Percentiles rank a stretch among this genome's conserved stretches.
phyloP scores from a whole-genome alignment of 2,113 vertebrate genomes.

The Python bivittatus region DNA sequence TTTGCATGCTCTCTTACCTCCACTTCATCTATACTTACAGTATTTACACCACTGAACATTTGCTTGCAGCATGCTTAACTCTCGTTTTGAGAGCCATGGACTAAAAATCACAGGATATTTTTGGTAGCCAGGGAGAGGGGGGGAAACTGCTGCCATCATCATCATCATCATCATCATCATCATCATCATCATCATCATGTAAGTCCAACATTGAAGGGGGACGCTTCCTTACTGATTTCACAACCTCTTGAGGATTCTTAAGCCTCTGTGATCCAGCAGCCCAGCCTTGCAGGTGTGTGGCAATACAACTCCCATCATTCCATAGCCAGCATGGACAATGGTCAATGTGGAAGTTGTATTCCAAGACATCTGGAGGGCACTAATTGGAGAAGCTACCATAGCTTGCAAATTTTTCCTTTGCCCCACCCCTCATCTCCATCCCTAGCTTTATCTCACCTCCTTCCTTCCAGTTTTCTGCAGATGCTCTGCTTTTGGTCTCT shows the following conservation, averaged over 20 bases:
- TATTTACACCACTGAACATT: not conserved
- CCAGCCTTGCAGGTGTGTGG: not conserved
- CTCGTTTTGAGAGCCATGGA: not conserved
- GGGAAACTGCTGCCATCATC: not conserved
- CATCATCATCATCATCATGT: not conserved
- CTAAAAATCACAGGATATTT: not conserved
- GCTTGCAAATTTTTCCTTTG: not conserved
- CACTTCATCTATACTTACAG: not conserved
- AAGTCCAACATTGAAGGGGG: not conserved
- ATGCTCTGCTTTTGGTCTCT: constrained; percentile 83
- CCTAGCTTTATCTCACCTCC: constrained; percentile 33
- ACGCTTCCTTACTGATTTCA: not conserved
- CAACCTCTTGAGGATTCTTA: not conserved
- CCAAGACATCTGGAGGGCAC: not conserved
- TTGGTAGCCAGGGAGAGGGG: not conserved
- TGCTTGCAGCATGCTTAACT: not conserved
- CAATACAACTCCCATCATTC: not conserved
- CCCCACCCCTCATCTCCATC: not conserved
- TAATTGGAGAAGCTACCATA: not conserved
- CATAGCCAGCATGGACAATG: not conserved
- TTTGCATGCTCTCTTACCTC: not conserved
- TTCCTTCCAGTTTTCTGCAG: constrained; percentile 78
- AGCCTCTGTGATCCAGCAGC: not conserved
- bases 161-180: not conserved
- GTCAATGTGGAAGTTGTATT: not conserved